Percentiles rank a stretch among this genome's conserved stretches.
phyloP scores from a whole-genome alignment of 1,140 invertebrate species.

The Aphaenogaster floridana region DNA sequence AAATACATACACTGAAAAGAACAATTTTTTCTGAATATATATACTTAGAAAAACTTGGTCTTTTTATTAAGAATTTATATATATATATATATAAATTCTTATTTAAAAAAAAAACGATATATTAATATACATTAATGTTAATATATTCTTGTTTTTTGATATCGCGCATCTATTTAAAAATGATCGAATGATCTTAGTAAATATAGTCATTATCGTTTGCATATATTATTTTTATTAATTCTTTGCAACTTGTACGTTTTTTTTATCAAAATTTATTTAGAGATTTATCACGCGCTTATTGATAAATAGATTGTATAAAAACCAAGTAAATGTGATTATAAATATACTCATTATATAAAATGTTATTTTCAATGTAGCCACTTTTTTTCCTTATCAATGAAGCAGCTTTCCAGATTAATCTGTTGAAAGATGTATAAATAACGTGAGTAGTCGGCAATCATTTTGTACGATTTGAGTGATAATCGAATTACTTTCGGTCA shows the following conservation, averaged over 20 bases:
- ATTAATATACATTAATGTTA: neutral
- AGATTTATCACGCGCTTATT: neutral
- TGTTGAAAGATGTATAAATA: neutral
- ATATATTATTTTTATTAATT: slow-evolving; percentile 47
- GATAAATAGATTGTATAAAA: neutral
- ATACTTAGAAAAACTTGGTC: too few species aligned
- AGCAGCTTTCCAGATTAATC: neutral
- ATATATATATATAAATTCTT: too few species aligned
- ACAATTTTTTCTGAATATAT: too few species aligned
- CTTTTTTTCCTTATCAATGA: neutral
- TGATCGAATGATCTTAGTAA: neutral
- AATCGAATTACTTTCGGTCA: slow-evolving; percentile 6
- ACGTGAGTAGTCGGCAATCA: neutral
- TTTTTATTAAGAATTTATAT: too few species aligned
- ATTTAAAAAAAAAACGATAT: too few species aligned
- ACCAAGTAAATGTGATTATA: neutral
- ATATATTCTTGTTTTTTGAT: neutral
- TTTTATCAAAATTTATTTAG: neutral
- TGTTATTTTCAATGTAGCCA: neutral
- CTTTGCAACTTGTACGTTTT: slow-evolving; percentile 23
- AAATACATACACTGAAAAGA: too few species aligned
- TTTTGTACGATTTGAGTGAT: neutral
- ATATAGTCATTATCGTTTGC: neutral
- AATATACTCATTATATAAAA: slow-evolving; percentile 22
- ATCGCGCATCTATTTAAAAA: neutral